Evolutionary conservation across 1,140 invertebrate genomes (phyloP).

Genomic region (Sinonovacula constricta): DNA sequence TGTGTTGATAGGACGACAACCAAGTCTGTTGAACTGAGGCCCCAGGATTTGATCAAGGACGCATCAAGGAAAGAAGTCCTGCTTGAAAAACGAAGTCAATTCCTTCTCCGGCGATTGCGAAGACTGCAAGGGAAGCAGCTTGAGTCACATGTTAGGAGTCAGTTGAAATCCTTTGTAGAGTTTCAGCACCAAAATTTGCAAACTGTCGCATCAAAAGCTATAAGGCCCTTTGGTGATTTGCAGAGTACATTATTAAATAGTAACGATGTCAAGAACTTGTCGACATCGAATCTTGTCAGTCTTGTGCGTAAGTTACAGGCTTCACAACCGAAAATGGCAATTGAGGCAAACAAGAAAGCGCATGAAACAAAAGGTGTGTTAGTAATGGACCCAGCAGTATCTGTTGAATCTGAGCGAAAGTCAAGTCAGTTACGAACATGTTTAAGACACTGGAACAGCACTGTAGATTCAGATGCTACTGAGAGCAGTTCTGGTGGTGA

Average conservation of each 20-base stretch:
- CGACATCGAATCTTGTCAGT: constrained; percentile 81
- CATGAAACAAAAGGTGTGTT: constrained; percentile 62
- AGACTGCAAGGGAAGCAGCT: constrained; percentile 87
- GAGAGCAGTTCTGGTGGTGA: constrained; percentile 95
- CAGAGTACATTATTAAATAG: constrained; percentile 77
- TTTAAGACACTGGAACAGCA: constrained; percentile 85
- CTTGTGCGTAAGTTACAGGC: constrained; percentile 81
- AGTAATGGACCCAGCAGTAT: constrained; percentile 66
- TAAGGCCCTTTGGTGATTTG: constrained; percentile 53
- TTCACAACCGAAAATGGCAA: constrained; percentile 57
- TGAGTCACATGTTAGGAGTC: constrained; percentile 86
- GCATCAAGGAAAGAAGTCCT: constrained; percentile 81
- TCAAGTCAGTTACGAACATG: constrained; percentile 85
- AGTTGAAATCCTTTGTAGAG: constrained; percentile 86
- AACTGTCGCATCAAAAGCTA: constrained; percentile 63
- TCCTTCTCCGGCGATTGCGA: constrained; percentile 85
- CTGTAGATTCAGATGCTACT: constrained; percentile 94
- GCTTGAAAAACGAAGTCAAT: constrained; percentile 84
- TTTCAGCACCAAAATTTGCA: constrained; percentile 82
- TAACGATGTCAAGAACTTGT: constrained; percentile 80
- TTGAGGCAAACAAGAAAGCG: constrained; percentile 49
- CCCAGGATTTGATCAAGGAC: constrained; percentile 48
- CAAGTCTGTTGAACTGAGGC: constrained; percentile 1
- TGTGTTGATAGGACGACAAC: not conserved
- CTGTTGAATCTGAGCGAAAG: constrained; percentile 71